These are phyloP conservation scores for Leptinotarsa tumamoca DNA, from an alignment of 2,888 invertebrate genomes.

Conservation along the genomic window DNA sequence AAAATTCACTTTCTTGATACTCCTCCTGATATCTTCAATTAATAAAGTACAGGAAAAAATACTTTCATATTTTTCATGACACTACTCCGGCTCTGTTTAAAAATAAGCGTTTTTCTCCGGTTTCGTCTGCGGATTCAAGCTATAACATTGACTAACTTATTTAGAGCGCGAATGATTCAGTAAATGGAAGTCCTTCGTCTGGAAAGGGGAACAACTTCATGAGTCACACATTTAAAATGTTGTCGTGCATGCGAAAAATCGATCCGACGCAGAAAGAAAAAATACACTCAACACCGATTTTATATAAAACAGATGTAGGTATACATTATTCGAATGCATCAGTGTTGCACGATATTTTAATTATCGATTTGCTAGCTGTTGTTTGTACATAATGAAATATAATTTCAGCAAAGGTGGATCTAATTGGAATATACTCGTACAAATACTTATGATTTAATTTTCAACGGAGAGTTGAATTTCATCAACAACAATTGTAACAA, in stretches of 20 bases:
- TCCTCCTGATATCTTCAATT: too few species aligned
- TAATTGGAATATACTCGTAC: too few species aligned
- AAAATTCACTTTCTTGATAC: too few species aligned
- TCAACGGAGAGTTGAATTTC: too few species aligned
- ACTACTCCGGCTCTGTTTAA: neutral
- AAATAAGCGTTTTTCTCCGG: neutral
- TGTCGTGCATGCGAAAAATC: slow-evolving; percentile 13
- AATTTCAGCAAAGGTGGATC: too few species aligned
- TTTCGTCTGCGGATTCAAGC: neutral
- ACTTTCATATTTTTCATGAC: neutral
- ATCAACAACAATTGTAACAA: too few species aligned
- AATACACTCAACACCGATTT: neutral
- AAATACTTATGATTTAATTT: too few species aligned
- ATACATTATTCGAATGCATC: neutral
- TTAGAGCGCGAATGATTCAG: slow-evolving; percentile 10
- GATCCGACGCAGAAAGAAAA: neutral
- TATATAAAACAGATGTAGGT: neutral
- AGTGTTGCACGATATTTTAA: neutral
- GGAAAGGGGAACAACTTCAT: slow-evolving; percentile 18
- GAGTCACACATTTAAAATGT: slow-evolving; percentile 13
- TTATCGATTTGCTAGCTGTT: neutral
- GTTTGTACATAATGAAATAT: too few species aligned
- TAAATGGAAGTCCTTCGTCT: slow-evolving; percentile 13
- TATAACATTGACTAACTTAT: neutral
- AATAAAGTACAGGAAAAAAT: neutral